phyloP scores from a whole-genome alignment of 1,140 invertebrate species.

The Tetramorium simillimum region DNA sequence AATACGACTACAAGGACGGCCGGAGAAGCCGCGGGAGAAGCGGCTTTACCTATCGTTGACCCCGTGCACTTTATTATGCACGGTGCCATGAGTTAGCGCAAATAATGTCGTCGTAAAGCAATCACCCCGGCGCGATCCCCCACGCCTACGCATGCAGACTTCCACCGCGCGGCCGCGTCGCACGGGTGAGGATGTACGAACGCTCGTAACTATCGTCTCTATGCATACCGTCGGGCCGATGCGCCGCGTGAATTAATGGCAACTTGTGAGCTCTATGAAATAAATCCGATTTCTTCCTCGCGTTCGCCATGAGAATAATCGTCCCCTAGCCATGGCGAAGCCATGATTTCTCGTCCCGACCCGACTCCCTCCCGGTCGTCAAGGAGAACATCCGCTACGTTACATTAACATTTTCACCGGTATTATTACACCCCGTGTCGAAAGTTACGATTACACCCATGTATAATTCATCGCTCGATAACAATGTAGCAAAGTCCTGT shows the following conservation, averaged over 20 bases:
- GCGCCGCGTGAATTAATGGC: slow-evolving; percentile 65
- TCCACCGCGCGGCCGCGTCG: neutral
- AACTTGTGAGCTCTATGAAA: slow-evolving; percentile 59
- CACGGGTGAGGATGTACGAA: slow-evolving; percentile 48
- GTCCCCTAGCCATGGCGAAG: neutral
- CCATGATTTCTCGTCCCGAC: neutral
- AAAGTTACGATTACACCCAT: slow-evolving; percentile 35
- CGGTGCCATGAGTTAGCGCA: slow-evolving; percentile 77
- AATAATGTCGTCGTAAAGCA: slow-evolving; percentile 83
- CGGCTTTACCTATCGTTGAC: slow-evolving; percentile 72
- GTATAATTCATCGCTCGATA: slow-evolving; percentile 38
- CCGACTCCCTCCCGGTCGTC: neutral
- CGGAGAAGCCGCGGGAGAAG: slow-evolving; percentile 3
- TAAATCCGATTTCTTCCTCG: slow-evolving; percentile 68
- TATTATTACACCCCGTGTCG: slow-evolving; percentile 26
- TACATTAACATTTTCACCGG: slow-evolving; percentile 49
- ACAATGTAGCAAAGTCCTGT: slow-evolving; percentile 32
- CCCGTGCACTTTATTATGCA: slow-evolving; percentile 80
- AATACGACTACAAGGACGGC: slow-evolving; percentile 25
- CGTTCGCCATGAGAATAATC: neutral
- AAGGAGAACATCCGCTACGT: neutral
- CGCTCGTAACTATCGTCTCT: slow-evolving; percentile 61
- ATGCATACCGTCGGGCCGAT: slow-evolving; percentile 21
- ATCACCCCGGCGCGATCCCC: slow-evolving; percentile 69
- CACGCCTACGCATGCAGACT: slow-evolving; percentile 60